These are phyloP conservation scores for Macquaria australasica DNA, from an alignment of 2,113 vertebrate species.

Conservation along the genomic window DNA sequence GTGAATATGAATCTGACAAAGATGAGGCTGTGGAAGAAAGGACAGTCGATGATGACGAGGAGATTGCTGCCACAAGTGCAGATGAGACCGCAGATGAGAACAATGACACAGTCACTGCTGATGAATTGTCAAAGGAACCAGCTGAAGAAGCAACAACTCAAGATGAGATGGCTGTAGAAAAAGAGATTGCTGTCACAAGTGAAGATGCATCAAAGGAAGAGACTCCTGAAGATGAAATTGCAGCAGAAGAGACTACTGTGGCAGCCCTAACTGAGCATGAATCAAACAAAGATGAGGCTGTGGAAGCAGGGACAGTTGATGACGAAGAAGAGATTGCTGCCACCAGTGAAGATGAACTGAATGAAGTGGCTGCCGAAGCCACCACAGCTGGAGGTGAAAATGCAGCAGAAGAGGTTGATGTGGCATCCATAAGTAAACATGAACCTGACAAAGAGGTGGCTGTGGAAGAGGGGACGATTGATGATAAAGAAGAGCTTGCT, in stretches of 20 bases:
- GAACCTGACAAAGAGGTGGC: not conserved
- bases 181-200: slow-evolving; percentile 7
- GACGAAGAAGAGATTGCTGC: too few species aligned
- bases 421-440: not conserved
- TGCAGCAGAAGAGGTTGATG: not conserved
- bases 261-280: not conserved
- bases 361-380: not conserved
- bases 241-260: not conserved
- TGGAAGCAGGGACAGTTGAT: not conserved
- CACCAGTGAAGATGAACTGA: not conserved
- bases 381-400: not conserved
- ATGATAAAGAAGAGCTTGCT: not conserved
- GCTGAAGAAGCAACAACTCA: not conserved
- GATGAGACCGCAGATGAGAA: slow-evolving; percentile 31
- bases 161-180: not conserved
- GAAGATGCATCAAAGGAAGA: slow-evolving; percentile 41
- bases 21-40: not conserved
- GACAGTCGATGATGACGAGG: slow-evolving; percentile 8
- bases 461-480: not conserved
- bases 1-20: not conserved
- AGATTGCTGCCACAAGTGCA: not conserved
- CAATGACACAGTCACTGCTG: slow-evolving; percentile 3
- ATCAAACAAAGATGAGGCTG: not conserved
- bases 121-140: not conserved
- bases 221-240: slow-evolving; percentile 25